A percentile compares a stretch with the other conserved stretches of the same genome.
These are phyloP conservation scores for Bubo blakistoni DNA, from an alignment of 2,113 vertebrate species.

Conservation along the genomic window DNA sequence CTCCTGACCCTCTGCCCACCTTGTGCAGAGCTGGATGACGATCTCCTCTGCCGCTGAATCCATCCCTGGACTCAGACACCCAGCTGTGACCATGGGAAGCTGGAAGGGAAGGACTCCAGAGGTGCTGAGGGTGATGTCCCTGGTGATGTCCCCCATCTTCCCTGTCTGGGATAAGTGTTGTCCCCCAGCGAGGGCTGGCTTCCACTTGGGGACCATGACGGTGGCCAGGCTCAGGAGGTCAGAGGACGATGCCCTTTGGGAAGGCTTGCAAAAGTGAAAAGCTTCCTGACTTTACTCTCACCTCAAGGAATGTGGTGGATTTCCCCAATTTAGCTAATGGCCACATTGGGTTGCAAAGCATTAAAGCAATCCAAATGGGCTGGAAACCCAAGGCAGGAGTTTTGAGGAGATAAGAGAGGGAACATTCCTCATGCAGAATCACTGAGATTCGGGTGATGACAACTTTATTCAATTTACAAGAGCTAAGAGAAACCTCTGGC, in stretches of 20 bases:
- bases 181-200: background rate
- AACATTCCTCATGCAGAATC: background rate
- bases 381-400: background rate
- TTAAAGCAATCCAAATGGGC: background rate
- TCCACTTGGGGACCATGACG: accelerated
- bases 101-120: background rate
- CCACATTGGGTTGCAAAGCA: background rate
- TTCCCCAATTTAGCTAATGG: background rate
- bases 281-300: background rate
- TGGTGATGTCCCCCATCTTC: background rate
- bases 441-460: background rate
- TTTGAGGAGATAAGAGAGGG: background rate
- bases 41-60: background rate
- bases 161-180: accelerated
- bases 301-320: background rate
- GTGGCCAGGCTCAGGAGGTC: background rate
- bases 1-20: background rate
- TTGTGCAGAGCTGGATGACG: background rate
- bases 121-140: background rate
- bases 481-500: background rate
- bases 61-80: background rate
- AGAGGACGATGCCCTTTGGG: background rate
- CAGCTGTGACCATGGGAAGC: background rate
- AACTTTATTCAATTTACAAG: background rate
- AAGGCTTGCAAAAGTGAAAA: background rate